Evolutionary conservation across 2,888 invertebrate species (phyloP).

Genomic region (Macroteleia sp.): DNA sequence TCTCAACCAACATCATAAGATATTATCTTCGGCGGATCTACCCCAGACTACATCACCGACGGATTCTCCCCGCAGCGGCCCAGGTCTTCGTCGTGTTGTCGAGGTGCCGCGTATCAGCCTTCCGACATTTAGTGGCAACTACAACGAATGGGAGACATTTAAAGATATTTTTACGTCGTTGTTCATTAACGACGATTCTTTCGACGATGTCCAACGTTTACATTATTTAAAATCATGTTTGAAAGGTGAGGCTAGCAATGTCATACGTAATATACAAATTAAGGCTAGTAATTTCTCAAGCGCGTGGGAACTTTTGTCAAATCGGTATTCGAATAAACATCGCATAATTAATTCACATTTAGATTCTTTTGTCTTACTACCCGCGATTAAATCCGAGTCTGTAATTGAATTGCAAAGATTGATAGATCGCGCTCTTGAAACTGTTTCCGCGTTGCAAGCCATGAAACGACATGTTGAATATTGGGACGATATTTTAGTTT

Average conservation of each 20-base stretch:
- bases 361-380: neutral
- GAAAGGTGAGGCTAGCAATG: neutral
- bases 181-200: neutral
- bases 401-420: neutral
- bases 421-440: neutral
- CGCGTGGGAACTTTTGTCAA: neutral
- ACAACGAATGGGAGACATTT: neutral
- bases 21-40: no score
- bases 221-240: neutral
- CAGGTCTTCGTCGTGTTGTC: no score
- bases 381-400: neutral
- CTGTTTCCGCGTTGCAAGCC: neutral
- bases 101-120: neutral
- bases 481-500: conserved; percentile 1
- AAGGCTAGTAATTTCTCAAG: neutral
- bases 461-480: neutral
- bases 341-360: neutral
- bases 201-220: neutral
- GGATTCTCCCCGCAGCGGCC: no score
- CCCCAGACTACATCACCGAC: no score
- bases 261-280: neutral
- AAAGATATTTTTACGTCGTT: neutral
- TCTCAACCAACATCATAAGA: no score
- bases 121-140: neutral
- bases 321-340: neutral